Evolutionary conservation across 2,888 invertebrate genomes (phyloP), one percentile per base, ranked within the genome.

Genomic region (Epinotia demarniana): DNA sequence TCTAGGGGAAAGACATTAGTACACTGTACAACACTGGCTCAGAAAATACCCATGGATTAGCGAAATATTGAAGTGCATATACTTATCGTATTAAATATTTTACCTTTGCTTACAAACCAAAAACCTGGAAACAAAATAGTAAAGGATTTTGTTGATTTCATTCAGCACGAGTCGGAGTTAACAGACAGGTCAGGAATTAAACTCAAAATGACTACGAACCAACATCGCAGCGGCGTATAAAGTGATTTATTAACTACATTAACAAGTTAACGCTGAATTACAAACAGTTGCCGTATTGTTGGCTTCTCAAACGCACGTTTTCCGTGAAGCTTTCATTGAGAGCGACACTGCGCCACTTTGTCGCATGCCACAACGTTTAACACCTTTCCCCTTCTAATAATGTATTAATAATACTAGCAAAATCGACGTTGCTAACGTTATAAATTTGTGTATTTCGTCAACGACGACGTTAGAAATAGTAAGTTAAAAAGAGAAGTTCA

Each of bases 201-300:
- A 23, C 19, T 63, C 13, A 4, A 62, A 73, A 69, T 57, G 16
- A n/a, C 63, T 49, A n/a, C 33, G 57, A 57, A 33, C 62, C 69
- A 73, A 58, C 63, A 74, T 71, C 62, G 68, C 68, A 73, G 68
- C 62, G 33, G 62, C 61, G 57, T 55, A 57, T 62, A 49, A 74
- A 74, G 74, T 70, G 74, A 74, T 74, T 74, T 74, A 74, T 74
- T 69, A 63, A 58, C 46, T 18, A 49, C 74, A 74, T 74, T 74
- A 74, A 63, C 74, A 74, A 70, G 74, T 74, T 63, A 58, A 74
- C 74, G 69, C 69, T 69, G 74, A 64, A 70, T 70, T 23, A 61
- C 69, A 74, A 70, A 74, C 69, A 46, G 68, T 46, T 55, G 69
- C 63, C 69, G 63, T 70, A 58, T 70, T 74, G 74, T 70, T 74